Evolutionary conservation across 2,113 vertebrate genomes (phyloP), one percentile per base, ranked within the genome.

Genomic region (Hydropotes inermis): DNA sequence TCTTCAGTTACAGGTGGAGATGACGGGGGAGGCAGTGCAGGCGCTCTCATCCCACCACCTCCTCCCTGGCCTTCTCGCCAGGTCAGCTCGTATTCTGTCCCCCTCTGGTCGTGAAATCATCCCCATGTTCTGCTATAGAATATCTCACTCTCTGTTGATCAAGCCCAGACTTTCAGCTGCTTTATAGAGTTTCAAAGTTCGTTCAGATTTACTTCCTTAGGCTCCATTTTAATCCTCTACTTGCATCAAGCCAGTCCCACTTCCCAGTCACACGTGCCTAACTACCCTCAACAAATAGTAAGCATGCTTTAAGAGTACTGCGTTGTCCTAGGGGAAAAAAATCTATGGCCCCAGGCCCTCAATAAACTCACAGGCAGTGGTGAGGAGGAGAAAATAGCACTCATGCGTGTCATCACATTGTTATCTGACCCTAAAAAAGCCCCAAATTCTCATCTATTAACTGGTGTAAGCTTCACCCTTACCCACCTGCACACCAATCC

Each of bases 21-120:
- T 36, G 39, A 1, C 7, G 5, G 45, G 55, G 6, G 54, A 54
- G 12, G 19, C 0, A 0, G 17, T 10, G 7, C 9, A 25, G n/a
- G 23, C 17, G 60, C 23, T 17, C 27, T 4, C 27, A 10, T 7
- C 3, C 6, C 16, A 1, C 21, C 33, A 43, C 70, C n/a, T 82
- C 28, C 54, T 45, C 5, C 0, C 7, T 43, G n/a, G 23, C 16
- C 45, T 61, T 87, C 28, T 57, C 1, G 0, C 19, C 57, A 15
- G 8, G 36, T 55, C 55, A 87, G 47, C 30, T 76, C 15, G 8
- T 16, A 17, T 12, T n/a, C 21, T 39, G 16, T 30, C 13, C 28
- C 57, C 21, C 2, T 16, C 45, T 0, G 0, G n/a, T 45, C 57
- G 27, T 16, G 12, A 33, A 28, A 23, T 70, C 28, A 12, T 23